phyloP scores from a whole-genome alignment of 92 coral and sea anemone species.

The Montipora capitata region DNA sequence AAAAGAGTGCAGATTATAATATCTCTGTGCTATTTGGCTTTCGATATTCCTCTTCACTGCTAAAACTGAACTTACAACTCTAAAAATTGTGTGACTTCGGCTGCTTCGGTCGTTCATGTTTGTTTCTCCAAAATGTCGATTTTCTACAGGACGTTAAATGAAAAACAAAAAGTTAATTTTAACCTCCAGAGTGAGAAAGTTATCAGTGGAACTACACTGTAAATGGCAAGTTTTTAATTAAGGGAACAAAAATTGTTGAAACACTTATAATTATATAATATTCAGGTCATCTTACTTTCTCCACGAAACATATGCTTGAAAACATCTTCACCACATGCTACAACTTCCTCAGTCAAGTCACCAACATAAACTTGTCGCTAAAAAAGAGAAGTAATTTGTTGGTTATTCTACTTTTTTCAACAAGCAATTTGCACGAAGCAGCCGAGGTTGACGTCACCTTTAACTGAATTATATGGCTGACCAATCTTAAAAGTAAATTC shows the following conservation, averaged over 20 bases:
- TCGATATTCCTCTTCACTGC: no score
- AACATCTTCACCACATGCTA: conserved; percentile 70
- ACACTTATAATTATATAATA: no score
- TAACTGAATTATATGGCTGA: no score
- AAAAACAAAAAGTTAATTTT: not conserved
- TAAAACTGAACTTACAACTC: conserved; percentile 79
- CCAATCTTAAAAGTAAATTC: no score
- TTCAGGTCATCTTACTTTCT: conserved; percentile 72
- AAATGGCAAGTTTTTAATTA: no score
- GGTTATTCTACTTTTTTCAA: not conserved
- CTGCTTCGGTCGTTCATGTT: conserved; percentile 96
- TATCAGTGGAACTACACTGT: no score
- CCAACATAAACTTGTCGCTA: conserved; percentile 84
- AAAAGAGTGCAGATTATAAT: no score
- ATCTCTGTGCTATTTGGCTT: no score
- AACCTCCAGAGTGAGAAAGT: no score
- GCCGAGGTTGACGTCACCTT: no score
- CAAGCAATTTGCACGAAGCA: no score
- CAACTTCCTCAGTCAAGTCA: conserved; percentile 85
- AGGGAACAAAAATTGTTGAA: no score
- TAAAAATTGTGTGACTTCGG: conserved; percentile 91
- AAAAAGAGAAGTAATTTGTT: not conserved
- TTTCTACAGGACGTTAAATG: conserved; percentile 32
- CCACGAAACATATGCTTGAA: conserved; percentile 86
- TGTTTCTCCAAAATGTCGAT: conserved; percentile 95